Evolutionary conservation across 1,140 invertebrate species (phyloP).

Genomic region (Fopius arisanus): DNA sequence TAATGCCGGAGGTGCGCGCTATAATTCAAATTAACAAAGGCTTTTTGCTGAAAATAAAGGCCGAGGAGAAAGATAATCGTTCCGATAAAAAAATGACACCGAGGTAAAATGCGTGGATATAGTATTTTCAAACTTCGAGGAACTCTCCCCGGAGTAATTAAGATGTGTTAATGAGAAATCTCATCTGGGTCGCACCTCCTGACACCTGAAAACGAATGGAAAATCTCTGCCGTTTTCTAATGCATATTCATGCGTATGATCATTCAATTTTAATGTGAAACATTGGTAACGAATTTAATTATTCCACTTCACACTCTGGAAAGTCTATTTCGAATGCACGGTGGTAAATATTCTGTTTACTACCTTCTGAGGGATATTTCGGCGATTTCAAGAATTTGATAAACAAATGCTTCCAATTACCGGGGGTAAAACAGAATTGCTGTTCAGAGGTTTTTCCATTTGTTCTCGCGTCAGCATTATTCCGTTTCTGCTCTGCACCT

Average conservation of each 20-base stretch:
- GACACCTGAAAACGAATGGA: background rate
- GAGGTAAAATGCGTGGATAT: background rate
- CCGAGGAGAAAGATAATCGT: background rate
- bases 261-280: slow-evolving; percentile 45
- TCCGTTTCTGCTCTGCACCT: background rate
- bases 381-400: background rate
- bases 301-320: slow-evolving; percentile 30
- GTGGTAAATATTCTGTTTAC: background rate
- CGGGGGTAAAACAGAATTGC: background rate
- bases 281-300: slow-evolving; percentile 44
- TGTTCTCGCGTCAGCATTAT: background rate
- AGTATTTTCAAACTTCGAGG: slow-evolving; percentile 12
- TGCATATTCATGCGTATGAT: slow-evolving; percentile 45
- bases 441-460: background rate
- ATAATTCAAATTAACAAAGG: background rate
- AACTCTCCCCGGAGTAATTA: slow-evolving; percentile 32
- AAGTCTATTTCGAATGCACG: background rate
- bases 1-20: background rate
- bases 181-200: background rate
- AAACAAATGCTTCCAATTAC: background rate
- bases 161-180: slow-evolving; percentile 39
- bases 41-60: background rate
- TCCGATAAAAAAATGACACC: background rate
- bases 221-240: background rate
- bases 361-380: background rate